phyloP scores from a whole-genome alignment of 2,113 vertebrate genomes.

The Isichthys henryi region DNA sequence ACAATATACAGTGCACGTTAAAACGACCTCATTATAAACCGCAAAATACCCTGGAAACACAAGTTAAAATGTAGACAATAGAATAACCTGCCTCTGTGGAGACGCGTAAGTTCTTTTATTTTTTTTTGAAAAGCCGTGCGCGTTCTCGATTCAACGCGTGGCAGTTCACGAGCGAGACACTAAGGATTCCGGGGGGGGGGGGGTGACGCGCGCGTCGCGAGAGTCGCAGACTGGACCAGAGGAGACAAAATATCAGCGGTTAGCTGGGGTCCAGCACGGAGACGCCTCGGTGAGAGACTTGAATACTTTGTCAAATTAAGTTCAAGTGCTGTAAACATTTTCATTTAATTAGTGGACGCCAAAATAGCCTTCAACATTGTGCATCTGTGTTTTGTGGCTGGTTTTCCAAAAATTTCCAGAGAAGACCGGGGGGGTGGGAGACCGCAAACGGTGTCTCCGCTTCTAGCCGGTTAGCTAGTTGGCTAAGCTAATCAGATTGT shows the following conservation, averaged over 20 bases:
- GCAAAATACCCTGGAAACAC: neutral
- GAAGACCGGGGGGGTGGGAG: neutral
- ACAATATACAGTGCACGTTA: neutral
- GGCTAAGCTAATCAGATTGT: neutral
- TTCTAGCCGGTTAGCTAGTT: neutral
- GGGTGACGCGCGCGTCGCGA: neutral
- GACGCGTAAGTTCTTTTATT: too few relatives aligned
- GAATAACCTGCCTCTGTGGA: neutral
- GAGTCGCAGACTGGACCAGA: neutral
- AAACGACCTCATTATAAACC: neutral
- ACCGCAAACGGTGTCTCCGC: neutral
- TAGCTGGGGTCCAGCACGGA: neutral
- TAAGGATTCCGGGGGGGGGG: too few relatives aligned
- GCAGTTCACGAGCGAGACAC: neutral
- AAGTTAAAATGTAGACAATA: neutral
- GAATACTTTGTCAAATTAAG: neutral
- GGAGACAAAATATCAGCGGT: neutral
- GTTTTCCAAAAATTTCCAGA: conserved; percentile 1
- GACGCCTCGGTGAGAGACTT: neutral
- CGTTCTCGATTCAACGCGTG: neutral
- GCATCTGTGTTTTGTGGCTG: neutral
- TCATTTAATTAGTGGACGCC: neutral
- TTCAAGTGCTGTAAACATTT: neutral
- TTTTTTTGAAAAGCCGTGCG: neutral
- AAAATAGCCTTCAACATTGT: neutral